Base-by-base conservation (phyloP, 2,113 vertebrate species). In the Corythoichthys intestinalis region DNA sequence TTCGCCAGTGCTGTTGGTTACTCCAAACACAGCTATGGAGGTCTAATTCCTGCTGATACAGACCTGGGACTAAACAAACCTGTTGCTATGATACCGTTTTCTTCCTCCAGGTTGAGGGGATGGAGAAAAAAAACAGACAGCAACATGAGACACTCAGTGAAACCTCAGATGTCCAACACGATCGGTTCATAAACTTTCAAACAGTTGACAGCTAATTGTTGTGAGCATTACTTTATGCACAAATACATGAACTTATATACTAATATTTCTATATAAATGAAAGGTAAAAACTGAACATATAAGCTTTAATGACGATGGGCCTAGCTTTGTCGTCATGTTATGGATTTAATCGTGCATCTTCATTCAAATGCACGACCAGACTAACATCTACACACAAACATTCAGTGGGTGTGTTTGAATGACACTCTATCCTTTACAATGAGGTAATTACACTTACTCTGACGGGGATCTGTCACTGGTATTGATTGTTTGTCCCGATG, bases 391-490 rank as follows among this genome's bases (percentile, higher is more conserved):
- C 41, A 65, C 66, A 47, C 71, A 66, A 46, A 70, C 52, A 77
- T 66, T 56, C 49, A 85, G 87, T 87, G 83, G 71, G 73, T 68
- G 81, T 80, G 79, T 84, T 83, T 83, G 84, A 90, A 90, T 89
- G 90, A 90, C 89, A 87, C 82, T 70, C 69, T 84, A 84, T 87
- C 84, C 90, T 79, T 85, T 82, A 73, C 73, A 50, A 47, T 52
- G 69, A 79, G 69, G 70, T 91, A 91, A 91, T 92, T 88, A 86
- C 69, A 68, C 67, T 53, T 65, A 28, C 79, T 83, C 89, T 90
- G 91, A 91, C 89, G 50, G 76, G 81, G 77, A 90, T 93, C 91
- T 92, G 88, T 92, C 91, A 85, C 71, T 90, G 83, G 75, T 82
- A 77, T 78, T 71, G 83, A 86, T 88, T 85, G 90, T 88, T 88